Conservation (phyloP, 2,113 vertebrate species). For the Aviceda subcristata region DNA sequence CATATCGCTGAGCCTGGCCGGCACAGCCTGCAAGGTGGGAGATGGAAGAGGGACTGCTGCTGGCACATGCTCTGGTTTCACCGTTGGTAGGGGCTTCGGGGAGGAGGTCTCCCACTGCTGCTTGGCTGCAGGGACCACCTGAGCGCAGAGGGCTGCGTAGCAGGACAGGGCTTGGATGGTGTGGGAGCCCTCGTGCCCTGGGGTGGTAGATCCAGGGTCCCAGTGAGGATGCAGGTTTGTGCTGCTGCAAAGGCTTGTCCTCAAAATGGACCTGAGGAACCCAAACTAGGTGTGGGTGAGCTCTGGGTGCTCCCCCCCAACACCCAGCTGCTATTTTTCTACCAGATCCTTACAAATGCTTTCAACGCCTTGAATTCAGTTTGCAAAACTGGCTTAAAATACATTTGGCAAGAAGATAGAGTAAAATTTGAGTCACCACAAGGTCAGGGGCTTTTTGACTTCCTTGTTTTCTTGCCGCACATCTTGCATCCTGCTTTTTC, state of each 20-base stretch:
- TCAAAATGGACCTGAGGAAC: background rate
- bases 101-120: background rate
- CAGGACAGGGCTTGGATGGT: background rate
- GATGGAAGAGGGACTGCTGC: background rate
- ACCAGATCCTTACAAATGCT: rapidly evolving
- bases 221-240: background rate
- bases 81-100: rapidly evolving
- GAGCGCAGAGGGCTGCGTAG: background rate
- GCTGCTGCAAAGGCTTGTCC: background rate
- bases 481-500: background rate
- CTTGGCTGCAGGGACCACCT: background rate
- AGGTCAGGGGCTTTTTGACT: background rate
- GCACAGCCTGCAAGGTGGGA: background rate
- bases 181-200: background rate
- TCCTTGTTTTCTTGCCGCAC: rapidly evolving
- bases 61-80: background rate
- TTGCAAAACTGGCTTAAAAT: background rate
- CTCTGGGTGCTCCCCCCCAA: background rate
- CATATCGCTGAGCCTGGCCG: background rate
- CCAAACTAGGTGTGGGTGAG: background rate
- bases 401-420: rapidly evolving
- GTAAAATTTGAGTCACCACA: background rate
- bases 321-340: background rate
- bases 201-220: background rate
- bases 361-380: background rate